Evolutionary conservation across 2,797 vertebrate species (phyloP), one percentile per base, ranked within the genome.

Genomic region (Syndactyla subalaris): DNA sequence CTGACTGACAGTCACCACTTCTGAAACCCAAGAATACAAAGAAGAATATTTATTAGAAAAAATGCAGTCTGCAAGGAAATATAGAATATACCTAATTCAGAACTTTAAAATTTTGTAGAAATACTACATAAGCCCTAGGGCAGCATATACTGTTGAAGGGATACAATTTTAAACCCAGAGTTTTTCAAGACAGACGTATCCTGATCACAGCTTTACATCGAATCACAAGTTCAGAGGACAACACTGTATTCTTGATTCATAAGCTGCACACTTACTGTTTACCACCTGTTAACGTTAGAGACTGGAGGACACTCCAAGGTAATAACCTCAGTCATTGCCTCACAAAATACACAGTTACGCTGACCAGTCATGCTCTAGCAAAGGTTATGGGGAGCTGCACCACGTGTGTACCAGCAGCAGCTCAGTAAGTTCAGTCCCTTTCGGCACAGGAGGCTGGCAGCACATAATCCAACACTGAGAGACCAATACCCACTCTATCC

Each of bases 341-440:
- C 39, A 84, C n/a, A 85, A 68, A 93, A 62, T 10, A 61, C 18
- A 65, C 17, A 29, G 43, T 30, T 41, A 41, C 23, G 12, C 51
- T 75, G 55, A 46, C 36, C 36, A 51, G 24, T 23, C 39, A 26
- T 0, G 6, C 23, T 88, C n/a, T 18, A 66, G 58, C 27, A 52
- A 59, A 76, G 32, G 23, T 55, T 55, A n/a, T 7, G 51, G 63
- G 19, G 52, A 95, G 45, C 34, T 38, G 63, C 49, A 74, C 26
- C 32, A 18, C 0, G 0, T 10, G 0, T 9, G 9, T 24, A 45
- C n/a, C 54, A 78, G 46, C 61, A 75, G 32, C 8, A 7, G 39
- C 39, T 57, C 48, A 52, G 39, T 16, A 59, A 76, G 10, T 46
- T 76, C 13, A 70, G 29, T 48, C 36, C 39, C 41, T 77, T 82